Base-by-base conservation (phyloP, 2,797 vertebrate genomes). In the Taenioides sp. region DNA sequence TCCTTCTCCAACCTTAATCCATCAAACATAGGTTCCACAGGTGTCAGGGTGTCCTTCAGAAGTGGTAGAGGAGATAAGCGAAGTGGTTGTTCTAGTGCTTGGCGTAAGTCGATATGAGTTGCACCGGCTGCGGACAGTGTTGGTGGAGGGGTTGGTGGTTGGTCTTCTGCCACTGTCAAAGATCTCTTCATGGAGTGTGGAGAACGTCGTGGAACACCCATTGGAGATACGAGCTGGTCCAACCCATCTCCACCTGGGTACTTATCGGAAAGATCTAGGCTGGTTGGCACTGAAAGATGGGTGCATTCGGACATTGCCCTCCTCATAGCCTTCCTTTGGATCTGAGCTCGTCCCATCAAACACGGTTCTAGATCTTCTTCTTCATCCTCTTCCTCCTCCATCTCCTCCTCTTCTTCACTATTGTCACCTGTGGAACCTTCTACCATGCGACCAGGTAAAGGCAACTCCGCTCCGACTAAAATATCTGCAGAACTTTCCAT, bases 281-380 rank as follows among this genome's bases (percentile, higher is more conserved):
- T 91, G 2, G 92, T 91, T 18, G 97, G 98, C 17, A 98, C 97
- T 0, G 95, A 95, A 75, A 98, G 92, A 85, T 96, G 97, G 34
- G 96, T 96, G 81, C 96, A 97, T 75, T 98, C 98, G 0, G 98
- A 99, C 95, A 98, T 95, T 0, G 98, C 96, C n/a, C 97, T 93
- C 14, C 95, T 90, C 94, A 98, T 95, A 0, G 93, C 95, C 86
- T 96, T 97, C 82, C 96, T 94, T 86, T 96, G 96, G 69, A 94
- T 94, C 64, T 95, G 91, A 31, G 91, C 93, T 69, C 94, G 87
- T 2, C 91, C 93, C 87, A 93, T 91, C 58, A 92, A 88, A 70
- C 90, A 93, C 0, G 92, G 92, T 71, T 86, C 73, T 16, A 92
- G 50, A 27, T 90, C 83, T 25, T 86, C 88, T 17, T 87, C 95